These are phyloP conservation scores for Cantharis lateralis DNA, from an alignment of 2,888 invertebrate species.

Conservation along the genomic window DNA sequence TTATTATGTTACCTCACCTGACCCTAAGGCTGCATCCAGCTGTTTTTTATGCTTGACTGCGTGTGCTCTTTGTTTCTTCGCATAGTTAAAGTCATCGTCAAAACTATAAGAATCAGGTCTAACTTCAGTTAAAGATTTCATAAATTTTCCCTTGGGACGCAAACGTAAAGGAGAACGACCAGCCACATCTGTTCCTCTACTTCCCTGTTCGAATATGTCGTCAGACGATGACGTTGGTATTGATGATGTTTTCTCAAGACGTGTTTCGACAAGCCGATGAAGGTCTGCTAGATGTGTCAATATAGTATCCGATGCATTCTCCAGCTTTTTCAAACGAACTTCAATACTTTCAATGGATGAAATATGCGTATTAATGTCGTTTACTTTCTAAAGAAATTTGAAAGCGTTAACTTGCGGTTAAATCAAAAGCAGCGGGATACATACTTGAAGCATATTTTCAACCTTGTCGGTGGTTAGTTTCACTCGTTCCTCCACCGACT, in stretches of 20 bases:
- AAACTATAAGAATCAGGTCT: slow-evolving; percentile 64
- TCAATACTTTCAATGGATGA: slow-evolving; percentile 87
- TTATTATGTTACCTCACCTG: slow-evolving; percentile 39
- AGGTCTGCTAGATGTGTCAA: slow-evolving; percentile 80
- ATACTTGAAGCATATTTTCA: slow-evolving; percentile 79
- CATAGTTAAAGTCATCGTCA: slow-evolving; percentile 66
- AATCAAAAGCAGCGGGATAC: not conserved
- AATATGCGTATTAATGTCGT: slow-evolving; percentile 90
- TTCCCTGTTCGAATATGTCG: slow-evolving; percentile 60
- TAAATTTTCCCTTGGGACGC: slow-evolving; percentile 51
- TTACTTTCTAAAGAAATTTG: slow-evolving; percentile 68
- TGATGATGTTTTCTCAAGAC: slow-evolving; percentile 62
- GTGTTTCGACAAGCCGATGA: slow-evolving; percentile 83
- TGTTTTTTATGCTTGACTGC: slow-evolving; percentile 64
- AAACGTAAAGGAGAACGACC: slow-evolving; percentile 54
- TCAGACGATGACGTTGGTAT: slow-evolving; percentile 48
- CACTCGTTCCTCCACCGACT: slow-evolving; percentile 85
- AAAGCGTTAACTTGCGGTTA: slow-evolving; percentile 6
- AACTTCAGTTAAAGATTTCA: slow-evolving; percentile 69
- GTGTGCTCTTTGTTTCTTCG: slow-evolving; percentile 70
- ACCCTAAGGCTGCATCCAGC: slow-evolving; percentile 44
- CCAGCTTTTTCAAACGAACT: slow-evolving; percentile 83
- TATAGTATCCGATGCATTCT: slow-evolving; percentile 67
- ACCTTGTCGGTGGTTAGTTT: slow-evolving; percentile 85
- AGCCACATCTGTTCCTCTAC: slow-evolving; percentile 59